Percentiles rank a stretch among this genome's conserved stretches.
phyloP scores from a whole-genome alignment of 2,113 vertebrate genomes.

The Zeus faber region DNA sequence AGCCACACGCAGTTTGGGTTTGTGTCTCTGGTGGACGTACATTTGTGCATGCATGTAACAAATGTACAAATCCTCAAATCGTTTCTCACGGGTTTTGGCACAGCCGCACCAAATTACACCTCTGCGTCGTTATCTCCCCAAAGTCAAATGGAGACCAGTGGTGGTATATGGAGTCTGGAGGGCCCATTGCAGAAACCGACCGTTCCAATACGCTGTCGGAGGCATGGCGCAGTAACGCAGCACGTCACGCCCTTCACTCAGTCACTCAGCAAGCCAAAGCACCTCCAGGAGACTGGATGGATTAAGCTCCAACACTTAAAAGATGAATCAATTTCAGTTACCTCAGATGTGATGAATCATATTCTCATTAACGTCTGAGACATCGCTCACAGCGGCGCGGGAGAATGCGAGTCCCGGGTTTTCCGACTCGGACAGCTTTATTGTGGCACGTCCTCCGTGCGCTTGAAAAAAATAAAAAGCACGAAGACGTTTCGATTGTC shows the following conservation, averaged over 20 bases:
- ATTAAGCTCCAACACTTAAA: slow-evolving; percentile 51
- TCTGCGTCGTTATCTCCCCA: too few species aligned
- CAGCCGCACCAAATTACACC: slow-evolving; percentile 19
- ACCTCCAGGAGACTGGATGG: slow-evolving; percentile 41
- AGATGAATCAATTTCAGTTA: slow-evolving; percentile 73
- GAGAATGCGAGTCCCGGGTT: slow-evolving; percentile 37
- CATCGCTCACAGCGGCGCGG: slow-evolving; percentile 37
- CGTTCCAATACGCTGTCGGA: too few species aligned
- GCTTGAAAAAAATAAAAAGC: too few species aligned
- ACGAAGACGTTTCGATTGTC: too few species aligned
- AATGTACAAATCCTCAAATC: slow-evolving; percentile 11
- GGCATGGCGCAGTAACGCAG: slow-evolving; percentile 26
- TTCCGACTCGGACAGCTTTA: slow-evolving; percentile 38
- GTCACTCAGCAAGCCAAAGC: too few species aligned
- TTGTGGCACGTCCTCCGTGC: too few species aligned
- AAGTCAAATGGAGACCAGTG: too few species aligned
- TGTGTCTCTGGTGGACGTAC: too few species aligned
- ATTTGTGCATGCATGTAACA: background rate
- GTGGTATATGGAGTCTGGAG: too few species aligned
- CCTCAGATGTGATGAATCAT: slow-evolving; percentile 63
- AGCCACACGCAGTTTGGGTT: too few species aligned
- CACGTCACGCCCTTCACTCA: slow-evolving; percentile 6
- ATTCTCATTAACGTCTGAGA: slow-evolving; percentile 63
- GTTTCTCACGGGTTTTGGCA: slow-evolving; percentile 16
- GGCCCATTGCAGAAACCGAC: too few species aligned